A percentile compares a stretch with the other conserved stretches of the same genome.
Conservation (phyloP, 92 coral and sea anemone species). For the Plumapathes pennacea region DNA sequence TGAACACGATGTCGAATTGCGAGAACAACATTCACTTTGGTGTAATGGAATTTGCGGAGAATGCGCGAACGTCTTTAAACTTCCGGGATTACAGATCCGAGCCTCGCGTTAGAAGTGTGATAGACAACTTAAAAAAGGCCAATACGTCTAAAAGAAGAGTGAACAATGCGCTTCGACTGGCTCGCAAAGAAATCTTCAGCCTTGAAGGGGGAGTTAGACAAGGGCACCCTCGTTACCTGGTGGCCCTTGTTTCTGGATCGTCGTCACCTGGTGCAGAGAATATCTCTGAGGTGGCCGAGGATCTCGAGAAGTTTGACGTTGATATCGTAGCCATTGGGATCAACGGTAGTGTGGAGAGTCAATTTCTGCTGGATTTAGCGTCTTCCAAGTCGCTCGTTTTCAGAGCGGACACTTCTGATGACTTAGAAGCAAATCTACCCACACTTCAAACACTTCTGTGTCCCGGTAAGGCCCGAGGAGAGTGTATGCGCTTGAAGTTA, state of each 20-base stretch:
- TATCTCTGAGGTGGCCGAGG: constrained; percentile 34
- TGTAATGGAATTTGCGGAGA: constrained; percentile 52
- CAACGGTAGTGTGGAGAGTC: constrained; percentile 30
- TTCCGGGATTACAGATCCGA: constrained; percentile 44
- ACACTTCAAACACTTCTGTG: constrained; percentile 22
- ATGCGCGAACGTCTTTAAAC: constrained; percentile 49
- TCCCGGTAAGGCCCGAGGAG: constrained; percentile 45
- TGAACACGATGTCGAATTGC: constrained; percentile 54
- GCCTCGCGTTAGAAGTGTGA: constrained; percentile 27
- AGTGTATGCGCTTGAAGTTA: too few species aligned
- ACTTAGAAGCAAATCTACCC: constrained; percentile 24
- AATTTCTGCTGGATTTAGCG: constrained; percentile 53
- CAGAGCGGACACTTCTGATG: constrained; percentile 30
- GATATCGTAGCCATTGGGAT: constrained; percentile 62
- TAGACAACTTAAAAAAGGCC: constrained; percentile 34
- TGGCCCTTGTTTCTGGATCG: constrained; percentile 49
- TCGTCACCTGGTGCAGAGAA: constrained; percentile 40
- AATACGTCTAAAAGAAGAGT: constrained; percentile 27
- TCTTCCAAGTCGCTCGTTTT: constrained; percentile 29
- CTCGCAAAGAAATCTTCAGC: constrained; percentile 49
- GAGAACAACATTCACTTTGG: constrained; percentile 70
- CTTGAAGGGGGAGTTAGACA: constrained; percentile 71
- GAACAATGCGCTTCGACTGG: constrained; percentile 32
- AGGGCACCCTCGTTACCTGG: constrained; percentile 63
- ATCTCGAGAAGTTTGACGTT: constrained; percentile 51